Conservation (phyloP, 2,797 vertebrate species). For the Caiman crocodilus region DNA sequence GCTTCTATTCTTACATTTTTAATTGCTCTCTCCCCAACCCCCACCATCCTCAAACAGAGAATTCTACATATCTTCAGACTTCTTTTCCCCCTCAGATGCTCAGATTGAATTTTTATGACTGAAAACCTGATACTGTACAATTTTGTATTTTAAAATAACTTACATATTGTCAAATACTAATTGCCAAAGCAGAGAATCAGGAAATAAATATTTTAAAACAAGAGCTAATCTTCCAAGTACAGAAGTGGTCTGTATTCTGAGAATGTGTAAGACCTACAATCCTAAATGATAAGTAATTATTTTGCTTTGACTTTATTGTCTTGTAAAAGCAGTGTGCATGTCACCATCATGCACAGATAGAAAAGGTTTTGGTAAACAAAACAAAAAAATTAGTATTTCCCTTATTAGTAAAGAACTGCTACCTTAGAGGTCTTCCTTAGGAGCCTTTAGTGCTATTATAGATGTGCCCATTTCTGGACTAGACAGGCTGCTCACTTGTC, state of each 20-base stretch:
- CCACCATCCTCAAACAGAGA: constrained; percentile 55
- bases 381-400: constrained; percentile 50
- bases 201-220: constrained; percentile 67
- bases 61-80: constrained; percentile 30
- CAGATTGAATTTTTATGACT: constrained; percentile 61
- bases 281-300: not conserved
- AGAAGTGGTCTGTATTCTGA: not conserved
- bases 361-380: constrained; percentile 54
- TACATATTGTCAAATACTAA: constrained; percentile 60
- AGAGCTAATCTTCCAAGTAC: constrained; percentile 31
- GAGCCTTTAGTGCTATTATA: not conserved
- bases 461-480: not conserved
- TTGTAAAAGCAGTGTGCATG: constrained; percentile 20
- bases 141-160: constrained; percentile 51
- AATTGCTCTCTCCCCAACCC: constrained; percentile 61
- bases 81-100: not conserved
- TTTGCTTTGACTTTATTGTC: not conserved
- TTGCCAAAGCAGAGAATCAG: constrained; percentile 28
- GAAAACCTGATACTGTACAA: constrained; percentile 54
- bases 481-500: not conserved
- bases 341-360: constrained; percentile 25
- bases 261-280: not conserved
- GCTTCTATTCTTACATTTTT: constrained; percentile 78
- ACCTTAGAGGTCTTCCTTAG: constrained; percentile 40
- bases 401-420: constrained; percentile 39